Percentiles rank a stretch among this genome's conserved stretches.
Conservation (phyloP, 2,797 vertebrate species). For the Labroides dimidiatus region DNA sequence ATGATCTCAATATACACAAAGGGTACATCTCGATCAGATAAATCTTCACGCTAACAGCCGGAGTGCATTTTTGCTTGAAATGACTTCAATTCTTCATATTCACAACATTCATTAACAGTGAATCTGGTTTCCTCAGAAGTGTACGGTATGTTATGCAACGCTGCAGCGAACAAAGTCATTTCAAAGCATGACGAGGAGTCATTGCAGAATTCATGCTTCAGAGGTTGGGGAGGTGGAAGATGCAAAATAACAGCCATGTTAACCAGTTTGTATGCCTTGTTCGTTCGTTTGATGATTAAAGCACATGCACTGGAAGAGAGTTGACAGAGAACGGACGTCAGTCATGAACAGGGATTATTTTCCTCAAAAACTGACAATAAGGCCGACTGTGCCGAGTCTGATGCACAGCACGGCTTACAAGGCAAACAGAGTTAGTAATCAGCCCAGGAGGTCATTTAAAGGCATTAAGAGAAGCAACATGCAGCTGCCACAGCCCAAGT, state of each 20-base stretch:
- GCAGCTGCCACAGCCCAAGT: conserved; percentile 78
- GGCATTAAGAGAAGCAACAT: conserved; percentile 65
- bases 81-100: neutral
- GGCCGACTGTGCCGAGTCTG: conserved; percentile 11
- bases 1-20: no score
- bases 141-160: neutral
- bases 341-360: conserved; percentile 2
- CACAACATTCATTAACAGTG: neutral
- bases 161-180: conserved; percentile 12
- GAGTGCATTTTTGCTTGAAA: neutral
- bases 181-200: conserved; percentile 27
- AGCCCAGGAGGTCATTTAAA: conserved; percentile 33
- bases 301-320: conserved; percentile 67
- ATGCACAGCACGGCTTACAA: conserved; percentile 20
- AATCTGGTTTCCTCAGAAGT: neutral
- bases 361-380: conserved; percentile 15
- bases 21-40: no score
- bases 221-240: neutral
- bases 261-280: conserved; percentile 12
- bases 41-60: neutral
- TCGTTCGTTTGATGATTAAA: conserved; percentile 26
- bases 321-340: conserved; percentile 42
- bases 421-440: conserved; percentile 34
- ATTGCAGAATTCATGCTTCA: conserved; percentile 43
- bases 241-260: conserved; percentile 13